Conservation (phyloP, 2,797 vertebrate species). For the Selene dorsalis region DNA sequence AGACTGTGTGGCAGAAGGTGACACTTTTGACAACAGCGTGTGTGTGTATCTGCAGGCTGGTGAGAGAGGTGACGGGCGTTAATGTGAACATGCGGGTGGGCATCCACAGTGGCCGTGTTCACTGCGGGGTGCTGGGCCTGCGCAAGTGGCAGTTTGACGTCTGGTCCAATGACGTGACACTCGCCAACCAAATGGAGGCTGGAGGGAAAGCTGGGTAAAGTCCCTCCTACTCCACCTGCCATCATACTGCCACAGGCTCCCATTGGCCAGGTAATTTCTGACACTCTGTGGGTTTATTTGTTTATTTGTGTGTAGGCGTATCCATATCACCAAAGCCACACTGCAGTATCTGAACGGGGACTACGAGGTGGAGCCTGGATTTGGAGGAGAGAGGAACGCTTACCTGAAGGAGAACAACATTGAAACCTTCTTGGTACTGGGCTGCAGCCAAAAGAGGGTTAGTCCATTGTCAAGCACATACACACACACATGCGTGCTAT, state of each 20-base stretch:
- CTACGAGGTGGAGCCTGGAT: slow-evolving; percentile 94
- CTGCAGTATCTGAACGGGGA: slow-evolving; percentile 94
- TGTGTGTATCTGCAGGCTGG: slow-evolving; percentile 84
- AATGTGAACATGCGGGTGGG: slow-evolving; percentile 99
- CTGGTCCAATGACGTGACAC: slow-evolving; percentile 97
- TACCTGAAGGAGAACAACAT: slow-evolving; percentile 96
- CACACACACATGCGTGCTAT: slow-evolving; percentile 7
- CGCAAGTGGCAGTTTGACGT: slow-evolving; percentile 99
- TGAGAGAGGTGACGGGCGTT: slow-evolving; percentile 95
- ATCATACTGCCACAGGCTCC: background rate
- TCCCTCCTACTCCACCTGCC: slow-evolving; percentile 25
- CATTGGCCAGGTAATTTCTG: slow-evolving; percentile 1
- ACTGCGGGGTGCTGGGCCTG: slow-evolving; percentile 95
- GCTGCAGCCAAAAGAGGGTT: slow-evolving; percentile 96
- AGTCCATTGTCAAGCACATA: slow-evolving; percentile 55
- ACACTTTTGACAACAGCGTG: slow-evolving; percentile 35
- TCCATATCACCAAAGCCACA: slow-evolving; percentile 96
- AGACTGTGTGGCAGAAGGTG: slow-evolving; percentile 24
- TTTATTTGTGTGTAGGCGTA: slow-evolving; percentile 83
- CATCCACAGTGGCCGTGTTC: slow-evolving; percentile 96
- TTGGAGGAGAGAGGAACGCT: slow-evolving; percentile 92
- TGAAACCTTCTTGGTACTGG: slow-evolving; percentile 95
- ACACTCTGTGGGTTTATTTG: slow-evolving; percentile 7
- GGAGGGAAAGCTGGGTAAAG: slow-evolving; percentile 93
- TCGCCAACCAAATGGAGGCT: slow-evolving; percentile 97